These are phyloP conservation scores for Ommatoiulus sabulosus DNA, from an alignment of 2,888 invertebrate genomes.

Conservation along the genomic window DNA sequence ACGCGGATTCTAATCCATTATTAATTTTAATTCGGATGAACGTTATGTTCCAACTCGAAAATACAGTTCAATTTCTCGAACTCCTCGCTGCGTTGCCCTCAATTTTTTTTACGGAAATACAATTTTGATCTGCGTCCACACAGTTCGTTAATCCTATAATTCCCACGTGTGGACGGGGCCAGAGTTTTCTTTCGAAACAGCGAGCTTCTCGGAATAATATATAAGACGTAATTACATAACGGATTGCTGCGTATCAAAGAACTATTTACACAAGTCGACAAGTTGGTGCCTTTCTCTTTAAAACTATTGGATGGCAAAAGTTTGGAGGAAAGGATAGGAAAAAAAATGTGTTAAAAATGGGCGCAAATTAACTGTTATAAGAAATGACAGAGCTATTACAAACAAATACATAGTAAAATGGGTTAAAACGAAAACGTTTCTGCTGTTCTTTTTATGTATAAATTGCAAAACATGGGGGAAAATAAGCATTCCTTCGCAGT, in stretches of 20 bases:
- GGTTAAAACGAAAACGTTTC: constrained; percentile 37
- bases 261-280: constrained; percentile 39
- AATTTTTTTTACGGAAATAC: background rate
- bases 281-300: constrained; percentile 9
- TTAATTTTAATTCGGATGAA: constrained; percentile 8
- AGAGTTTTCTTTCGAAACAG: background rate
- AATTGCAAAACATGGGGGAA: background rate
- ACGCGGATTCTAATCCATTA: background rate
- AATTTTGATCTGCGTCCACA: background rate
- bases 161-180: constrained; percentile 12
- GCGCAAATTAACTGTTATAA: background rate
- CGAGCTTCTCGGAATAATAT: constrained; percentile 14
- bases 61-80: background rate
- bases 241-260: constrained; percentile 41
- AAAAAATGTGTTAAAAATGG: background rate
- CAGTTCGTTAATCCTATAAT: constrained; percentile 9
- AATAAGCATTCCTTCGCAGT: background rate
- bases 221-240: constrained; percentile 38
- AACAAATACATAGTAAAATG: background rate
- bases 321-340: background rate
- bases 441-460: constrained; percentile 5
- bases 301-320: constrained; percentile 1
- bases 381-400: background rate
- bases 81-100: background rate
- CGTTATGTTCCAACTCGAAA: background rate